Evolutionary conservation across 2,113 vertebrate genomes (phyloP).

Genomic region (Pampusana beccarii): DNA sequence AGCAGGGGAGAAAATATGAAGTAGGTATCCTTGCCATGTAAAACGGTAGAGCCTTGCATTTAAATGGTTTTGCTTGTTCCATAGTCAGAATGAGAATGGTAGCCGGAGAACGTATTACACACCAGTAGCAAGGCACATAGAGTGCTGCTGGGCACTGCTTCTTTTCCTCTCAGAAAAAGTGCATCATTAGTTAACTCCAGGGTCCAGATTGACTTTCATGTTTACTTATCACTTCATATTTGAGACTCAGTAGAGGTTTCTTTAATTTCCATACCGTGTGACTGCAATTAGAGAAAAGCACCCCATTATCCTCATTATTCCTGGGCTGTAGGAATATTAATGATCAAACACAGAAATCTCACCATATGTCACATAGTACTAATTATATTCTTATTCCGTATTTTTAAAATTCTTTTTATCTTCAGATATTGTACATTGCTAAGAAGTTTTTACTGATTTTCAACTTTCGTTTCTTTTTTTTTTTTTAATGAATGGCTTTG

Average conservation of each 20-base stretch:
- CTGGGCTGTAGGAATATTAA: background rate
- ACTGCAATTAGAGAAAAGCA: background rate
- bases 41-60: background rate
- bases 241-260: background rate
- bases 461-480: background rate
- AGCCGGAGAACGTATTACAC: background rate
- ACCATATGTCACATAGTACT: background rate
- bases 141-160: background rate
- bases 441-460: background rate
- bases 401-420: background rate
- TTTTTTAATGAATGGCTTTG: background rate
- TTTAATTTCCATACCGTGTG: background rate
- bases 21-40: background rate
- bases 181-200: background rate
- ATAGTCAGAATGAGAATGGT: background rate
- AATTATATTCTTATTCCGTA: background rate
- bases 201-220: background rate
- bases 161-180: background rate
- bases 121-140: background rate
- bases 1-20: background rate
- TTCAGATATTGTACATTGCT: background rate
- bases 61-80: background rate
- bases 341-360: background rate
- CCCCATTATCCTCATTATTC: background rate
- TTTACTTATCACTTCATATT: constrained; percentile 5